phyloP scores from a whole-genome alignment of 1,140 invertebrate species.

The Cryptotermes secundus region DNA sequence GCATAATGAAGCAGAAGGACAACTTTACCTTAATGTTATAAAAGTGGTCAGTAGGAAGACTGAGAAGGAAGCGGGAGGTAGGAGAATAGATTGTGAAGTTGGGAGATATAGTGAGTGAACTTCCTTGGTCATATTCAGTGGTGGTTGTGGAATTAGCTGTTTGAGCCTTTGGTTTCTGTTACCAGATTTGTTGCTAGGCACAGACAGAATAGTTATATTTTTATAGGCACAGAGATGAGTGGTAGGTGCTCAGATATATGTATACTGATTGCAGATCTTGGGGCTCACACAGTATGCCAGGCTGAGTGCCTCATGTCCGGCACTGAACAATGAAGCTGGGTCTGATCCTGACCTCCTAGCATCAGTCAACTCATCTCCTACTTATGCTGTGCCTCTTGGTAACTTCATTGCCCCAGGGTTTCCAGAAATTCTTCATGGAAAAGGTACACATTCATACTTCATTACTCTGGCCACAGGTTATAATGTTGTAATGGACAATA shows the following conservation, averaged over 20 bases:
- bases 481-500: too few species aligned
- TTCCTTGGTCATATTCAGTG: not conserved
- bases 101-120: not conserved
- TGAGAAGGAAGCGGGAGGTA: too few species aligned
- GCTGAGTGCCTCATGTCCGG: slow-evolving; percentile 75
- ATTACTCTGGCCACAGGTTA: too few species aligned
- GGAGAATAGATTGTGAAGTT: not conserved
- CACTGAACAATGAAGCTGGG: slow-evolving; percentile 55
- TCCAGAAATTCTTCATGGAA: slow-evolving; percentile 28
- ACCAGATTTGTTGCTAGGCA: too few species aligned
- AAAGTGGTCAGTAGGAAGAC: too few species aligned
- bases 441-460: not conserved
- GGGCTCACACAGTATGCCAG: slow-evolving; percentile 44
- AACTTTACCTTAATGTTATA: too few species aligned
- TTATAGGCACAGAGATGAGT: too few species aligned
- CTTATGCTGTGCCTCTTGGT: slow-evolving; percentile 46
- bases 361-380: slow-evolving; percentile 54
- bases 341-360: slow-evolving; percentile 53
- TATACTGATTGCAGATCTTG: slow-evolving; percentile 25
- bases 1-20: too few species aligned
- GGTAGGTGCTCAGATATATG: too few species aligned
- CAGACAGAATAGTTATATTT: too few species aligned
- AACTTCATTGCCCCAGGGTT: slow-evolving; percentile 42
- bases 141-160: too few species aligned
- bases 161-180: not conserved